Conservation (phyloP, 2,888 invertebrate species). For the Mesopsocus fuscifrons region DNA sequence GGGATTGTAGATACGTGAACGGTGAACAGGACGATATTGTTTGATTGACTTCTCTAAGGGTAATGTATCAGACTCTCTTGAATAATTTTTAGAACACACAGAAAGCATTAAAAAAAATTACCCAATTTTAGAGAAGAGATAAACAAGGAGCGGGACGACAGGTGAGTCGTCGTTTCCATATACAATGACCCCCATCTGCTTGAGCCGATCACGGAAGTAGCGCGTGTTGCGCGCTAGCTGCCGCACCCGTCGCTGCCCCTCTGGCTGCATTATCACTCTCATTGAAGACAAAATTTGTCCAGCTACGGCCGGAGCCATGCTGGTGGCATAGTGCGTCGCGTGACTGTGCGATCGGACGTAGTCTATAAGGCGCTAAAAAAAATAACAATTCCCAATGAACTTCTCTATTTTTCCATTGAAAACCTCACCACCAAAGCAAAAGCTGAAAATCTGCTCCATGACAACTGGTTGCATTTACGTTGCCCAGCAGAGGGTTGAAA, state of each 20-base stretch:
- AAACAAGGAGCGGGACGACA: constrained; percentile 89
- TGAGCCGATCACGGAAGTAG: constrained; percentile 59
- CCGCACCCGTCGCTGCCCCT: constrained; percentile 43
- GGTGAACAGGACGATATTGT: no score
- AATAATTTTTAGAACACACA: no score
- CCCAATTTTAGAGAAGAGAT: constrained; percentile 88
- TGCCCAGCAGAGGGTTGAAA: no score
- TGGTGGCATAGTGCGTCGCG: constrained; percentile 66
- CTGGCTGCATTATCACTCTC: constrained; percentile 66
- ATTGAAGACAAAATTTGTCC: constrained; percentile 81
- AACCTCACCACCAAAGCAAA: no score
- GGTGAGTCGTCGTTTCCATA: constrained; percentile 91
- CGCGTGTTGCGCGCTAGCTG: constrained; percentile 61
- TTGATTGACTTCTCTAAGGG: no score
- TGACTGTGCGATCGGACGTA: constrained; percentile 62
- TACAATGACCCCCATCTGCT: constrained; percentile 77
- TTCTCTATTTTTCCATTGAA: no score
- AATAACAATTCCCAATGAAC: constrained; percentile 1
- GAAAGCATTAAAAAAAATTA: no score
- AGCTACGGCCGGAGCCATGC: constrained; percentile 78
- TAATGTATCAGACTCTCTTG: no score
- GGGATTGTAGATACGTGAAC: no score
- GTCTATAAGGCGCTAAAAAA: constrained; percentile 29
- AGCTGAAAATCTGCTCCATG: no score
- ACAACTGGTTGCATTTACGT: no score